These are phyloP conservation scores for Neelides folsomi DNA, from an alignment of 2,888 invertebrate genomes.

Conservation along the genomic window DNA sequence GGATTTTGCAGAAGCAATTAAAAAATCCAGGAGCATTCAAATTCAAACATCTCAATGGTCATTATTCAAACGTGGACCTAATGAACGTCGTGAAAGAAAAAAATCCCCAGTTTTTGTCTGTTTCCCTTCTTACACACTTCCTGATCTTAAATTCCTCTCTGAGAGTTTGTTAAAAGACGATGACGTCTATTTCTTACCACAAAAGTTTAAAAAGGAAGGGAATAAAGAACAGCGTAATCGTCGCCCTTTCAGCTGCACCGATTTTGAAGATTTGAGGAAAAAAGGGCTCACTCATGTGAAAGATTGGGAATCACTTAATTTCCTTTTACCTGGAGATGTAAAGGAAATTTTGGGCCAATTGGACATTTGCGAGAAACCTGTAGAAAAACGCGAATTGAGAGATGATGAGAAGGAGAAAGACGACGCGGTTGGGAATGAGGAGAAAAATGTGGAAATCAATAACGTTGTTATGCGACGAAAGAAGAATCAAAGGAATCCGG, in stretches of 20 bases:
- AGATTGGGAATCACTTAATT: constrained; percentile 86
- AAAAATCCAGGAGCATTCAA: constrained; percentile 24
- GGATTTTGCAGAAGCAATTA: constrained; percentile 25
- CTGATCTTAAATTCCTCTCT: constrained; percentile 68
- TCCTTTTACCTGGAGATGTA: constrained; percentile 73
- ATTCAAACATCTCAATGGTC: constrained; percentile 20
- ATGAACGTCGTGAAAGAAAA: no score
- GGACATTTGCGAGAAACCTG: constrained; percentile 35
- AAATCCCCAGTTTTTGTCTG: constrained; percentile 62
- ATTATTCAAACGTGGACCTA: no score
- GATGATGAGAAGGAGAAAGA: constrained; percentile 2
- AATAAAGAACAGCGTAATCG: constrained; percentile 20
- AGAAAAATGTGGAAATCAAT: background rate
- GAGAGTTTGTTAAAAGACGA: constrained; percentile 42
- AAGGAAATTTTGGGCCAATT: constrained; percentile 62
- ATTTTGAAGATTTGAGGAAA: constrained; percentile 64
- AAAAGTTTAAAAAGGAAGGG: constrained; percentile 42
- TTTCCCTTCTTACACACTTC: constrained; percentile 79
- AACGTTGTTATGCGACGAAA: background rate
- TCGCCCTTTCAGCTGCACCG: constrained; percentile 64
- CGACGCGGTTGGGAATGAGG: background rate
- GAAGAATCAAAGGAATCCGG: background rate
- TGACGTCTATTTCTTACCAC: constrained; percentile 55
- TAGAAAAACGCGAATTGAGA: constrained; percentile 20
- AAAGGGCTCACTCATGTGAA: constrained; percentile 70